These are phyloP conservation scores for Camponotus floridanus DNA, from an alignment of 1,140 invertebrate species.

Conservation along the genomic window DNA sequence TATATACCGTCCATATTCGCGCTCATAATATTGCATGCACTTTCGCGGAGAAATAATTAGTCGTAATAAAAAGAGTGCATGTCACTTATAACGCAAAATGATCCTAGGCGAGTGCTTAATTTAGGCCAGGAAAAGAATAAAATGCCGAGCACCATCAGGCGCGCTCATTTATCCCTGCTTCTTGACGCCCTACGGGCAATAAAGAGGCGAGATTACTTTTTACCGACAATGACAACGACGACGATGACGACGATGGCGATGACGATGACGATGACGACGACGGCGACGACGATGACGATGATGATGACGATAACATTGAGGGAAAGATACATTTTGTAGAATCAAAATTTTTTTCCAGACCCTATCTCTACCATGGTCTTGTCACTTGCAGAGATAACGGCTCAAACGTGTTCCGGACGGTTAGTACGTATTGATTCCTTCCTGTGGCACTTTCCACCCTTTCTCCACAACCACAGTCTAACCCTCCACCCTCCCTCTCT, in stretches of 20 bases:
- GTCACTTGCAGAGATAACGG: constrained; percentile 61
- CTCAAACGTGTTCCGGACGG: constrained; percentile 73
- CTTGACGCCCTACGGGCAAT: neutral
- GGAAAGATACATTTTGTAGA: neutral
- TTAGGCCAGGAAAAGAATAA: neutral
- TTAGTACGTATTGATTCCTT: constrained; percentile 77
- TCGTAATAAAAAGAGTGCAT: constrained; percentile 41
- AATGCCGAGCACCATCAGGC: constrained; percentile 7
- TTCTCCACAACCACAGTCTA: constrained; percentile 37
- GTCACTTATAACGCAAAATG: neutral
- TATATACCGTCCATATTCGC: neutral
- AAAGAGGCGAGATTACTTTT: constrained; percentile 36
- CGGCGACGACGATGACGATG: too few relatives aligned
- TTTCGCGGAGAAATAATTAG: constrained; percentile 28
- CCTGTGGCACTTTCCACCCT: constrained; percentile 64
- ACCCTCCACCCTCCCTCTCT: too few relatives aligned
- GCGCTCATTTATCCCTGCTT: constrained; percentile 18
- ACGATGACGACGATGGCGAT: neutral
- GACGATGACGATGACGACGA: neutral
- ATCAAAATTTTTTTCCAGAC: constrained; percentile 24
- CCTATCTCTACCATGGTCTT: constrained; percentile 1
- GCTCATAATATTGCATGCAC: neutral
- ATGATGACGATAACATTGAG: neutral
- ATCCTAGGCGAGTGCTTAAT: constrained; percentile 26
- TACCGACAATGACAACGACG: neutral